These are phyloP conservation scores for Spodoptera frugiperda DNA, from an alignment of 1,140 invertebrate species.

Conservation along the genomic window DNA sequence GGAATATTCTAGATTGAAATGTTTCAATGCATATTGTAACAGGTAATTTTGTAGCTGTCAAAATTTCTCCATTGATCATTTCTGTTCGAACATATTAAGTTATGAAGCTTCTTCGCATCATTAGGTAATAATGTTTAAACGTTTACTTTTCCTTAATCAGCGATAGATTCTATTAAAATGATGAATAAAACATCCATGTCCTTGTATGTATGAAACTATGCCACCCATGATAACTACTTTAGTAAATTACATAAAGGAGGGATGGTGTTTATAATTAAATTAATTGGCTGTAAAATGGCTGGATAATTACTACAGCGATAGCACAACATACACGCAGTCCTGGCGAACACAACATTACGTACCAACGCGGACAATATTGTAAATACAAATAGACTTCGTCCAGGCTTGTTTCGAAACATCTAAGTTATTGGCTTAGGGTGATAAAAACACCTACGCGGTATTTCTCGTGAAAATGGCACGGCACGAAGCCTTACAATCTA, in stretches of 20 bases:
- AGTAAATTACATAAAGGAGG: slow-evolving; percentile 6
- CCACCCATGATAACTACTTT: neutral
- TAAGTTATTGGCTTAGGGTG: slow-evolving; percentile 58
- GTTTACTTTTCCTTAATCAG: neutral
- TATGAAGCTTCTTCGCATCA: slow-evolving; percentile 3
- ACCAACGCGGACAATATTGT: slow-evolving; percentile 33
- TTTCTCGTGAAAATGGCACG: slow-evolving; percentile 74
- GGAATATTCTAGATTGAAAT: neutral
- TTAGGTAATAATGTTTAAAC: slow-evolving; percentile 5
- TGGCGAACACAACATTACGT: slow-evolving; percentile 12
- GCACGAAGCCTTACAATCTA: slow-evolving; percentile 81
- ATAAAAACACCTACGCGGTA: slow-evolving; percentile 56
- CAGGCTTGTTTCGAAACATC: slow-evolving; percentile 48
- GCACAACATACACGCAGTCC: slow-evolving; percentile 3
- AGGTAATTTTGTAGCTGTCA: neutral
- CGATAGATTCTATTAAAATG: neutral
- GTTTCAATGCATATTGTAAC: neutral
- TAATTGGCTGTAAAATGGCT: slow-evolving; percentile 4
- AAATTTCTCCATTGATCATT: slow-evolving; percentile 11
- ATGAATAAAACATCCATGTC: neutral
- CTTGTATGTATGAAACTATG: slow-evolving; percentile 2
- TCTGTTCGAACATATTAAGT: neutral
- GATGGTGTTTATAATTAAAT: slow-evolving; percentile 29
- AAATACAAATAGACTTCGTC: slow-evolving; percentile 43
- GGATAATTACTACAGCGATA: slow-evolving; percentile 4